Percentiles rank a stretch among this genome's conserved stretches.
These are phyloP conservation scores for Pocillopora meandrina DNA, from an alignment of 92 coral and sea anemone genomes.

Conservation along the genomic window DNA sequence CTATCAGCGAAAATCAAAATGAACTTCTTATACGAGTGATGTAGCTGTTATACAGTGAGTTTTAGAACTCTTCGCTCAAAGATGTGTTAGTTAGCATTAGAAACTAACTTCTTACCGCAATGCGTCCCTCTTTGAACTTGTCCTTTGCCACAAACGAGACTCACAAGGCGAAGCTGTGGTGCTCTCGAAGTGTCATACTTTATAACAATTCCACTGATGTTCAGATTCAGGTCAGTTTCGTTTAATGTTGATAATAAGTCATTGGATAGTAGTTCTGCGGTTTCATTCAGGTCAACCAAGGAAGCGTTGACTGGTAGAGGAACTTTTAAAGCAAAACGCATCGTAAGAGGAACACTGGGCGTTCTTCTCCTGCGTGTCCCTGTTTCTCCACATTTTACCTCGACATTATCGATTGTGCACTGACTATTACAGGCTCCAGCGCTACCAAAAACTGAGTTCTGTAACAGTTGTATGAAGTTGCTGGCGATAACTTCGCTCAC, in stretches of 20 bases:
- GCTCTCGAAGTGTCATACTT: constrained; percentile 26
- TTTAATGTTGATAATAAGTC: constrained; percentile 31
- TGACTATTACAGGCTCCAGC: constrained; percentile 18
- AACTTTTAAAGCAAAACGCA: constrained; percentile 9
- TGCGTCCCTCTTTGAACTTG: constrained; percentile 46
- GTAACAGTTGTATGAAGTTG: constrained; percentile 24
- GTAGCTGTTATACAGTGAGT: no score
- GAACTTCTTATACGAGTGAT: no score
- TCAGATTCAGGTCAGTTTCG: constrained; percentile 37
- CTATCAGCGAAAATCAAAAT: no score
- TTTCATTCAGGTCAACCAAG: constrained; percentile 38
- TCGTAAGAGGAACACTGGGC: constrained; percentile 1
- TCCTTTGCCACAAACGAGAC: constrained; percentile 45
- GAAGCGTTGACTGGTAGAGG: constrained; percentile 7
- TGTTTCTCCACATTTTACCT: constrained; percentile 41
- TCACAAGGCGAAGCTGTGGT: constrained; percentile 14
- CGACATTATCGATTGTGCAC: constrained; percentile 42
- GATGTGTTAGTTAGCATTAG: no score
- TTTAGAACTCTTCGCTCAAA: no score
- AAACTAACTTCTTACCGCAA: constrained; percentile 48
- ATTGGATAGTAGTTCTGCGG: constrained; percentile 17
- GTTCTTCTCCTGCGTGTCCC: constrained; percentile 25
- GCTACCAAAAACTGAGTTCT: background rate
- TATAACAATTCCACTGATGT: constrained; percentile 45
- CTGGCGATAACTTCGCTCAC: constrained; percentile 31